Conservation (phyloP, 2,113 vertebrate species). For the Myotis lucifugus region DNA sequence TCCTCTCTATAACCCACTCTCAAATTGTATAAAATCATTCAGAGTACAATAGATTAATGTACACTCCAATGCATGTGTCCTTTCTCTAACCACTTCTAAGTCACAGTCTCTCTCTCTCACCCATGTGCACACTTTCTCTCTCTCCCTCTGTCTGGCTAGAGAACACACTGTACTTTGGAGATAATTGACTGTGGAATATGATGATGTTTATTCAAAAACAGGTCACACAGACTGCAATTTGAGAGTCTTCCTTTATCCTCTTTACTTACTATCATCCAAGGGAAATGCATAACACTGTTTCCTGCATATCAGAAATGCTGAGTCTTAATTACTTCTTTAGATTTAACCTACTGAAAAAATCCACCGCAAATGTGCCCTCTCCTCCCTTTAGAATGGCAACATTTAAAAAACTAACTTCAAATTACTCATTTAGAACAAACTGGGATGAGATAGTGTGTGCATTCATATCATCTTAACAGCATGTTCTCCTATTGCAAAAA, state of each 20-base stretch:
- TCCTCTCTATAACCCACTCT: slow-evolving; percentile 64
- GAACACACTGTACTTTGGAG: slow-evolving; percentile 88
- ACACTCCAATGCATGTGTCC: slow-evolving; percentile 82
- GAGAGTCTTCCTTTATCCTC: slow-evolving; percentile 79
- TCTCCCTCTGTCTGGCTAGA: slow-evolving; percentile 80
- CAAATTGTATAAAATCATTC: slow-evolving; percentile 83
- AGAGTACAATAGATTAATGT: slow-evolving; percentile 83
- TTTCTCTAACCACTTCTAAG: slow-evolving; percentile 82
- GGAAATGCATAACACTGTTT: slow-evolving; percentile 67
- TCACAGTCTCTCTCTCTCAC: slow-evolving; percentile 77
- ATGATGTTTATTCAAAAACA: slow-evolving; percentile 87
- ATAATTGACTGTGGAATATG: slow-evolving; percentile 88
- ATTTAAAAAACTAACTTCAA: slow-evolving; percentile 53
- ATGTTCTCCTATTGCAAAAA: slow-evolving; percentile 31
- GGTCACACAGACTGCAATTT: slow-evolving; percentile 85
- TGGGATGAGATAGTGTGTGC: neutral
- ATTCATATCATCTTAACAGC: neutral
- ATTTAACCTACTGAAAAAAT: slow-evolving; percentile 72
- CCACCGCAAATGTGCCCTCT: slow-evolving; percentile 3
- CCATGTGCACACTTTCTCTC: slow-evolving; percentile 54
- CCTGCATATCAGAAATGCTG: slow-evolving; percentile 66
- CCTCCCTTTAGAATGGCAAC: neutral
- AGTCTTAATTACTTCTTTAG: slow-evolving; percentile 73
- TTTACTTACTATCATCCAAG: slow-evolving; percentile 69
- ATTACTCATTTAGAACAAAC: slow-evolving; percentile 35